phyloP scores from a whole-genome alignment of 2,888 invertebrate species.

The Stratiomys singularior region DNA sequence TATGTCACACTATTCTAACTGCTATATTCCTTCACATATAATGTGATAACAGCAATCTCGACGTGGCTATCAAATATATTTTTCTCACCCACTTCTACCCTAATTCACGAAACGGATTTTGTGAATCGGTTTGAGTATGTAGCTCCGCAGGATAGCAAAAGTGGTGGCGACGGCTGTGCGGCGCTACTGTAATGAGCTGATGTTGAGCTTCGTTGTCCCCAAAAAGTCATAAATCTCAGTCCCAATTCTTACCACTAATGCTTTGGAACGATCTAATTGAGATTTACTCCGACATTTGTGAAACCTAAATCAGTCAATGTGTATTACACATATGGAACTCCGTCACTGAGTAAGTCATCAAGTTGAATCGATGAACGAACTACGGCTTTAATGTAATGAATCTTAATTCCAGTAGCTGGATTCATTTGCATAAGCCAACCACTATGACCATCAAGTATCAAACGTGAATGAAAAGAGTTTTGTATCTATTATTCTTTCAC shows the following conservation, averaged over 20 bases:
- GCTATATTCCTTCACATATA: background rate
- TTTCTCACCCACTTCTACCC: background rate
- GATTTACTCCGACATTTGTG: slow-evolving; percentile 27
- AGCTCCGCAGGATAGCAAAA: background rate
- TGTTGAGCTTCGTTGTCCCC: background rate
- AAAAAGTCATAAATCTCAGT: slow-evolving; percentile 30
- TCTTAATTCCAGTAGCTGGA: slow-evolving; percentile 36
- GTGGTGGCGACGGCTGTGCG: background rate
- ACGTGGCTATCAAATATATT: slow-evolving; percentile 12
- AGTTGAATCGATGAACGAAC: slow-evolving; percentile 20
- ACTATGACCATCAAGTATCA: background rate
- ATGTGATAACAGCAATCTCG: slow-evolving; percentile 1
- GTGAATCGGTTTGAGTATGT: background rate
- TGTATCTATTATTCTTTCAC: too few relatives aligned
- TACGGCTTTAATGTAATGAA: slow-evolving; percentile 3
- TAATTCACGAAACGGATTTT: background rate
- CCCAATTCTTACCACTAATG: slow-evolving; percentile 1
- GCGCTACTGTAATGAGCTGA: too few relatives aligned
- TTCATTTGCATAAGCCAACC: slow-evolving; percentile 35
- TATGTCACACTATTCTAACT: background rate
- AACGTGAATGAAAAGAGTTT: too few relatives aligned
- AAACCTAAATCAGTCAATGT: background rate
- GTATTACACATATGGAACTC: background rate
- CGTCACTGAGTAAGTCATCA: slow-evolving; percentile 1
- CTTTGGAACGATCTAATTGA: slow-evolving; percentile 38